Evolutionary conservation across 2,888 invertebrate species (phyloP).

Genomic region (Julus scanicus): DNA sequence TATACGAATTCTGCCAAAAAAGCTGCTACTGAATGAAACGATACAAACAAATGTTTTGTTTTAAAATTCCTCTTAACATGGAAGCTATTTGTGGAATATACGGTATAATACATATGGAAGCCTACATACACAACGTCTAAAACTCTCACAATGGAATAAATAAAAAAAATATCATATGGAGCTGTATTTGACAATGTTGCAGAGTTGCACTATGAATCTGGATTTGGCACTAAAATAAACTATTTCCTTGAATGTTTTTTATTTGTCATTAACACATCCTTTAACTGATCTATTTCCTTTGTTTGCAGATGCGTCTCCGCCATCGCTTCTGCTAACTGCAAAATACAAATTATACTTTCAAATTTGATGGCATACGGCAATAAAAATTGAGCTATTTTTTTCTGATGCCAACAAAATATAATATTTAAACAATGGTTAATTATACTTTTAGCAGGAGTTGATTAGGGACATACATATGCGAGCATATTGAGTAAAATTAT

Average conservation of each 20-base stretch:
- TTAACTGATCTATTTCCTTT: slow-evolving; percentile 71
- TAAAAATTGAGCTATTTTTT: neutral
- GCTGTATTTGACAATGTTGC: neutral
- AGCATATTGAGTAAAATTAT: neutral
- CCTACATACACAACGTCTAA: neutral
- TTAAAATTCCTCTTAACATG: neutral
- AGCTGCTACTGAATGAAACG: no score
- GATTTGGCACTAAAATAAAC: neutral
- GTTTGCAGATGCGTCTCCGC: slow-evolving; percentile 71
- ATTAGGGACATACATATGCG: no score
- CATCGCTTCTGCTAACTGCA: slow-evolving; percentile 74
- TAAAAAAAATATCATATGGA: neutral
- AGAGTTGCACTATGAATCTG: neutral
- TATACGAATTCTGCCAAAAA: no score
- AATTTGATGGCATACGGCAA: neutral
- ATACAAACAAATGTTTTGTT: neutral
- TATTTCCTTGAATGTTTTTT: neutral
- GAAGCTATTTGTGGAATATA: neutral
- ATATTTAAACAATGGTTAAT: no score
- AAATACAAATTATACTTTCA: slow-evolving; percentile 59
- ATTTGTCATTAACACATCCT: slow-evolving; percentile 51
- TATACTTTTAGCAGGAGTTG: no score
- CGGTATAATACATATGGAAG: neutral
- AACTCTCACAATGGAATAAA: neutral
- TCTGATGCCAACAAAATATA: no score